Conservation (phyloP, 2,113 vertebrate genomes). For the Cavia aperea region DNA sequence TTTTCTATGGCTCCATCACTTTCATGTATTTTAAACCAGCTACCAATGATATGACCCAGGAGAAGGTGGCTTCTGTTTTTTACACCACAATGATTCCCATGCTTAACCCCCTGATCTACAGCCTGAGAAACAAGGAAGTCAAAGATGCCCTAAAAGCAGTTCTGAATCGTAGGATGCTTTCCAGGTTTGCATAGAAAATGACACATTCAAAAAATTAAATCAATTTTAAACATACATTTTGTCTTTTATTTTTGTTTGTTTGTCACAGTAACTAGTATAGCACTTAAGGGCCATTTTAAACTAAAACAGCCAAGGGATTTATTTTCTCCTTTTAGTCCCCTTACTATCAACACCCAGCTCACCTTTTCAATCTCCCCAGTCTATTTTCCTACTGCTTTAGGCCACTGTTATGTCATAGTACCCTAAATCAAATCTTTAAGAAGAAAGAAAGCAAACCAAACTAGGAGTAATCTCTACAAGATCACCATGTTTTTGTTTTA, state of each 20-base stretch:
- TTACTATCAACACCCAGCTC: background rate
- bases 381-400: background rate
- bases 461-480: background rate
- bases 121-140: conserved; percentile 66
- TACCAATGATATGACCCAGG: conserved; percentile 35
- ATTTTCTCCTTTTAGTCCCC: background rate
- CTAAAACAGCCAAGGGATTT: background rate
- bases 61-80: conserved; percentile 64
- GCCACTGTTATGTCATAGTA: background rate
- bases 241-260: background rate
- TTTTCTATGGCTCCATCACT: conserved; percentile 62
- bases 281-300: background rate
- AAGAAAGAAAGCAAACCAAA: background rate
- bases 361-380: background rate
- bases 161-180: background rate
- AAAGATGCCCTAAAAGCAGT: conserved; percentile 53
- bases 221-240: background rate
- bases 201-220: background rate
- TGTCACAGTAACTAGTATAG: background rate
- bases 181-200: background rate
- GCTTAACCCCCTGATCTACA: conserved; percentile 65
- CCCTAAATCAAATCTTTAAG: background rate
- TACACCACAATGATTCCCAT: conserved; percentile 65
- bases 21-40: conserved; percentile 61
- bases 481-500: background rate